A percentile compares a stretch with the other conserved stretches of the same genome.
Evolutionary conservation across 2,888 invertebrate species (phyloP).

Genomic region (Drosophila atripex): DNA sequence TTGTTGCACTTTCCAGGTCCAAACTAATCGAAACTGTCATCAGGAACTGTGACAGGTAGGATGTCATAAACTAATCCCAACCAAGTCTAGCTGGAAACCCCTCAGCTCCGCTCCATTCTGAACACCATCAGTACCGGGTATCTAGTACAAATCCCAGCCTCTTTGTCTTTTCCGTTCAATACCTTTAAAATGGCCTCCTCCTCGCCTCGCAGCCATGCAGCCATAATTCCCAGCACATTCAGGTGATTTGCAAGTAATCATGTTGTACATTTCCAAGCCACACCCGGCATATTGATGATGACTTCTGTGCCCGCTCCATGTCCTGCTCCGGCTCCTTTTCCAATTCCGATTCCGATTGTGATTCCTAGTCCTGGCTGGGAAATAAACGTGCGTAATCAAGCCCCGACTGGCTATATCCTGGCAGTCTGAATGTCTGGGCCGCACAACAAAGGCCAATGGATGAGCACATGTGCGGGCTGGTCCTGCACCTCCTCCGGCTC

Average conservation of each 20-base stretch:
- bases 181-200: background rate
- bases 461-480: slow-evolving; percentile 44
- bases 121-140: background rate
- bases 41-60: too few species aligned
- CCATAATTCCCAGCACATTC: slow-evolving; percentile 72
- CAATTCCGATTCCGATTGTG: slow-evolving; percentile 4
- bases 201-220: slow-evolving; percentile 28
- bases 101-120: too few species aligned
- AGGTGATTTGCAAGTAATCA: slow-evolving; percentile 79
- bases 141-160: background rate
- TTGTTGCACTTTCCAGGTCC: slow-evolving; percentile 16
- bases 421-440: slow-evolving; percentile 16
- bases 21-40: slow-evolving; percentile 6
- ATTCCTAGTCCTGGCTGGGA: slow-evolving; percentile 44
- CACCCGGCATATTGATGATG: slow-evolving; percentile 73
- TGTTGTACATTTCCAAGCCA: slow-evolving; percentile 73
- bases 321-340: background rate
- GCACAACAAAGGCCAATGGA: slow-evolving; percentile 67
- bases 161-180: background rate
- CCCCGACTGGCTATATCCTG: slow-evolving; percentile 20
- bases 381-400: slow-evolving; percentile 78
- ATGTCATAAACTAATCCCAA: background rate
- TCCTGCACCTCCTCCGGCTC: slow-evolving; percentile 2
- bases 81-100: background rate
- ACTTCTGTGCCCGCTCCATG: background rate